phyloP scores from a whole-genome alignment of 2,113 vertebrate genomes.

The Choloepus hoffmanni region DNA sequence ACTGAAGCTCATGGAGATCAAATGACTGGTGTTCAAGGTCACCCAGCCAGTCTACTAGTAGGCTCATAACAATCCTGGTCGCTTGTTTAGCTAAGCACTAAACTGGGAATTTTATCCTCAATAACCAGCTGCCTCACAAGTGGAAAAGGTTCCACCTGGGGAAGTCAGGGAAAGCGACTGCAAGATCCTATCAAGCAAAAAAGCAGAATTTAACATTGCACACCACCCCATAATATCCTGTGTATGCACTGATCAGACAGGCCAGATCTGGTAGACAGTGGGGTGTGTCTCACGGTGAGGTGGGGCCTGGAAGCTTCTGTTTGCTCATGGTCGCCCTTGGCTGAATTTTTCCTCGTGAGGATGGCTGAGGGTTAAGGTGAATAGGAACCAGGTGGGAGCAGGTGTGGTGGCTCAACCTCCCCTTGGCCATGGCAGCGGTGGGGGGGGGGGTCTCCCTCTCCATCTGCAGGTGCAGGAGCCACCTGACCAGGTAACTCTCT shows the following conservation, averaged over 20 bases:
- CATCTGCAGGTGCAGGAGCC: not conserved
- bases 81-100: not conserved
- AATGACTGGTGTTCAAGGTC: not conserved
- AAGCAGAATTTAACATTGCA: not conserved
- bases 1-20: not conserved
- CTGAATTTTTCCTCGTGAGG: not conserved
- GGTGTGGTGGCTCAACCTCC: not conserved
- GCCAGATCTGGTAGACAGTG: not conserved
- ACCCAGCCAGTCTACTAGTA: not conserved
- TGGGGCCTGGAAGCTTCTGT: not conserved
- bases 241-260: rapidly evolving
- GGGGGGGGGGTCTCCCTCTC: not conserved
- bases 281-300: not conserved
- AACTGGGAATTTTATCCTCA: not conserved
- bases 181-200: not conserved
- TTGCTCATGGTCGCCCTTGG: not conserved
- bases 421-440: not conserved
- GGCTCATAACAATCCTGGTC: not conserved
- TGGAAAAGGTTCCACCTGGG: not conserved
- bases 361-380: not conserved
- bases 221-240: not conserved
- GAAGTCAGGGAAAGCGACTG: not conserved
- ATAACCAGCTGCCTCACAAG: not conserved
- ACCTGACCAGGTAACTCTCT: slow-evolving; percentile 31
- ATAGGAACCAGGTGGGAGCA: not conserved